These are phyloP conservation scores for Mesorhabditis sp. DNA, from an alignment of 2,888 invertebrate genomes.

Conservation along the genomic window DNA sequence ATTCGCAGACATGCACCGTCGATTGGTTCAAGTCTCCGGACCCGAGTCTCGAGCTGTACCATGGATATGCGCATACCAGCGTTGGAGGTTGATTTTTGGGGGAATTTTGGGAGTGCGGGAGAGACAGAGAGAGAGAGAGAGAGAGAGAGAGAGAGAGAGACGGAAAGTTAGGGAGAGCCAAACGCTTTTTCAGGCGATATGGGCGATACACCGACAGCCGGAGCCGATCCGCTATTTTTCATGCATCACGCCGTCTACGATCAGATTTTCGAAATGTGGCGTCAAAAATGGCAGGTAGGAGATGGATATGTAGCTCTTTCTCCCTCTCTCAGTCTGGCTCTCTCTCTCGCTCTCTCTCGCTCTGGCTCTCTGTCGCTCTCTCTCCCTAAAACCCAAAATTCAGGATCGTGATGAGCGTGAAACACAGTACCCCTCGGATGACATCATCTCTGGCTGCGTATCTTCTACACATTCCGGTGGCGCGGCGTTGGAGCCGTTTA, in stretches of 20 bases:
- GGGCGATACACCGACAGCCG: not conserved
- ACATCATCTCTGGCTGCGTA: not conserved
- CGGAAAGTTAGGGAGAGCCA: too few relatives aligned
- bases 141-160: too few relatives aligned
- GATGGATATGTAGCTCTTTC: too few relatives aligned
- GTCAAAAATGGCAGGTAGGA: not conserved
- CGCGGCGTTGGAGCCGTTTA: not conserved
- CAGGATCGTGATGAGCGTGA: slow-evolving; percentile 1
- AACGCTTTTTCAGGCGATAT: not conserved
- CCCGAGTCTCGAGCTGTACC: not conserved
- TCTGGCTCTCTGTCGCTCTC: not conserved
- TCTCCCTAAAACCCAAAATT: not conserved
- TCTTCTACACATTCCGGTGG: not conserved
- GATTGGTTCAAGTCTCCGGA: not conserved
- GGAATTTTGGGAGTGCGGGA: too few relatives aligned
- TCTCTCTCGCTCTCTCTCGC: too few relatives aligned
- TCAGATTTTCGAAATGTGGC: not conserved
- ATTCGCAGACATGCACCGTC: not conserved
- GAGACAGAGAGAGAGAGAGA: too few relatives aligned
- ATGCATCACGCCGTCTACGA: not conserved
- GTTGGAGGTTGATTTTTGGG: not conserved
- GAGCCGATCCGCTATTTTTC: not conserved
- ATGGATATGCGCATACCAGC: not conserved
- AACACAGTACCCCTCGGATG: not conserved
- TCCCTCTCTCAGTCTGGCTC: too few relatives aligned